phyloP scores from a whole-genome alignment of 2,797 vertebrate genomes.

The Hydrophis major region DNA sequence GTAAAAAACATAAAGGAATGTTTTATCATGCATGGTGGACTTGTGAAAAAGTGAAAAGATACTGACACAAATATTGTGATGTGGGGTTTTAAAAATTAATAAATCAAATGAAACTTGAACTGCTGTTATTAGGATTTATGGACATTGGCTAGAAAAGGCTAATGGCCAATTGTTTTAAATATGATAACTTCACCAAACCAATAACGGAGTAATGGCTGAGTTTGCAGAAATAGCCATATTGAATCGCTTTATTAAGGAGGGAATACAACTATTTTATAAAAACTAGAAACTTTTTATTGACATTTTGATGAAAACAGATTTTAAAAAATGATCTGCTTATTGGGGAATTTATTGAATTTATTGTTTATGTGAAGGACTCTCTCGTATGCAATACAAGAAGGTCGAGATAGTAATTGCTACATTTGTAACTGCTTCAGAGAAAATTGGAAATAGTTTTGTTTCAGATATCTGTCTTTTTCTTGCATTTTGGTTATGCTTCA shows the following conservation, averaged over 20 bases:
- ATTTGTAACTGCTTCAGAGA: neutral
- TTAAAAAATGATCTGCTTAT: neutral
- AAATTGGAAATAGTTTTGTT: neutral
- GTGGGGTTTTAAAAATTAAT: neutral
- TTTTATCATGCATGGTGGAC: neutral
- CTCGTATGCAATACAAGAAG: neutral
- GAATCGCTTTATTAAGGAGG: neutral
- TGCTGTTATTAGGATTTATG: neutral
- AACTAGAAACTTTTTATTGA: neutral
- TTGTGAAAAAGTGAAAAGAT: neutral
- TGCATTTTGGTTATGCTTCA: neutral
- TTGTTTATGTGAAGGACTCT: neutral
- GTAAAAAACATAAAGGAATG: neutral
- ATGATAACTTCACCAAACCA: neutral
- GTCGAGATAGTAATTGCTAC: neutral
- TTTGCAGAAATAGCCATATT: neutral
- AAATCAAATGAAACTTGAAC: neutral
- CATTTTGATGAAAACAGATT: neutral
- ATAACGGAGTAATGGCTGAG: neutral
- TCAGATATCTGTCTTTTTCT: neutral
- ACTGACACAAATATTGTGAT: neutral
- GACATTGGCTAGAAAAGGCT: neutral
- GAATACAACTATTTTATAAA: neutral
- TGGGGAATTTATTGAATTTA: neutral
- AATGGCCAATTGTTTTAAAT: neutral